Evolutionary conservation across 2,888 invertebrate species (phyloP).

Genomic region (Hyalella azteca): DNA sequence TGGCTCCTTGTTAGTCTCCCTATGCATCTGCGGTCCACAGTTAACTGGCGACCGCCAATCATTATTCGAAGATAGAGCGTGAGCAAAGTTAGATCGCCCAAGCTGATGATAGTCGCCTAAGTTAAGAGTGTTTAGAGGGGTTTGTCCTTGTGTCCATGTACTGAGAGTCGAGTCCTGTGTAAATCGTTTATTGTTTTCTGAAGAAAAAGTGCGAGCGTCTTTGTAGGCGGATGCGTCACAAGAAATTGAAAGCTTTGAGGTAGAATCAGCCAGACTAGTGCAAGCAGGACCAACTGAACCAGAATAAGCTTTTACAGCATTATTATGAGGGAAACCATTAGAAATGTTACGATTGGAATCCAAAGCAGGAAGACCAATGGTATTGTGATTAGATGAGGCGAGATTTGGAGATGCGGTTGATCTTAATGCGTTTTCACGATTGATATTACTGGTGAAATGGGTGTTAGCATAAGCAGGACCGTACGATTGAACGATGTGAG

Average conservation of each 20-base stretch:
- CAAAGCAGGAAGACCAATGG: constrained; percentile 5
- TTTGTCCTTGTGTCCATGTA: not conserved
- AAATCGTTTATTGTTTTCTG: not conserved
- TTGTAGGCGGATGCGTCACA: not conserved
- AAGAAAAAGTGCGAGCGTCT: not conserved
- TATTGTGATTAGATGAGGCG: constrained; percentile 38
- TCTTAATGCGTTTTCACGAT: constrained; percentile 42
- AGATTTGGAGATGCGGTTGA: constrained; percentile 38
- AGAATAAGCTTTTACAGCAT: not conserved
- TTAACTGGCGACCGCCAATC: not conserved
- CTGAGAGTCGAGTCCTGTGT: not conserved
- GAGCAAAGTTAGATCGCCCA: not conserved
- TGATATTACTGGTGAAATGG: constrained; percentile 36
- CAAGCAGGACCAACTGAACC: not conserved
- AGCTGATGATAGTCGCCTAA: not conserved
- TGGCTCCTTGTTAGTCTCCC: constrained; percentile 52
- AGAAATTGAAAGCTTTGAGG: constrained; percentile 12
- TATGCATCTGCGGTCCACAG: constrained; percentile 36
- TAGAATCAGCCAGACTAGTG: not conserved
- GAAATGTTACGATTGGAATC: constrained; percentile 26
- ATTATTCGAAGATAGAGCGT: not conserved
- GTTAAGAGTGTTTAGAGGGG: not conserved
- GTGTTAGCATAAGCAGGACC: constrained; percentile 45
- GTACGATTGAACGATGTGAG: constrained; percentile 54
- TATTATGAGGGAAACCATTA: not conserved